Base-by-base conservation (phyloP, 64 coral and sea anemone species). In the Catalaphyllia jardinei region DNA sequence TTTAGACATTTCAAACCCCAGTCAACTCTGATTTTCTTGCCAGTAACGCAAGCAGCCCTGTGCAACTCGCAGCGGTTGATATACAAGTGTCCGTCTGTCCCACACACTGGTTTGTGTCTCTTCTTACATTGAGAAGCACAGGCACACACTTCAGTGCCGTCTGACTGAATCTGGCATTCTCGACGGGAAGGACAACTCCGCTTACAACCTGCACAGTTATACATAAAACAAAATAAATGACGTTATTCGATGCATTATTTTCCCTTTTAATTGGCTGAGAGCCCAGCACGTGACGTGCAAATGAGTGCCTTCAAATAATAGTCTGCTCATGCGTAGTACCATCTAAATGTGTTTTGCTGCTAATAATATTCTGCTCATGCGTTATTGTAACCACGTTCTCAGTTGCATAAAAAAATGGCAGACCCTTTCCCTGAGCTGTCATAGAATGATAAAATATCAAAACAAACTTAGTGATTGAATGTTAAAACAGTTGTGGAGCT, bases 81-180 rank as follows among this genome's bases (percentile, higher is more conserved):
- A 17, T 94, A 94, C 17, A 73, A 18, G 74, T 59, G 75, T 17
- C 92, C 92, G 20, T 94, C 92, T n/a, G 71, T 71, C 2, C 92
- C 92, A 72, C 92, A 94, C 80, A 94, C 92, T 51, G 92, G 92
- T 17, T 94, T 82, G 72, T 86, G 79, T 67, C 35, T 67, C n/a
- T 79, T 74, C 38, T 79, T 88, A 67, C 92, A 94, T 7, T 16
- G 29, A 30, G 92, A 54, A 49, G 62, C 24, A 86, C 92, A 94
- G 17, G 79, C 86, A 61, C 92, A 94, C 29, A 60, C 51, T 16
- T 86, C 82, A 67, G 81, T 73, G 11, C 73, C 74, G 30, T 77
- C 60, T 50, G 81, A 51, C 12, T 67, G 81, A 14, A 89, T 8
- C 7, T 29, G 55, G 57, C 92, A 94, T 30, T 80, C 79, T 69